Evolutionary conservation across 2,113 vertebrate genomes (phyloP).

Genomic region (Seriola quinqueradiata): DNA sequence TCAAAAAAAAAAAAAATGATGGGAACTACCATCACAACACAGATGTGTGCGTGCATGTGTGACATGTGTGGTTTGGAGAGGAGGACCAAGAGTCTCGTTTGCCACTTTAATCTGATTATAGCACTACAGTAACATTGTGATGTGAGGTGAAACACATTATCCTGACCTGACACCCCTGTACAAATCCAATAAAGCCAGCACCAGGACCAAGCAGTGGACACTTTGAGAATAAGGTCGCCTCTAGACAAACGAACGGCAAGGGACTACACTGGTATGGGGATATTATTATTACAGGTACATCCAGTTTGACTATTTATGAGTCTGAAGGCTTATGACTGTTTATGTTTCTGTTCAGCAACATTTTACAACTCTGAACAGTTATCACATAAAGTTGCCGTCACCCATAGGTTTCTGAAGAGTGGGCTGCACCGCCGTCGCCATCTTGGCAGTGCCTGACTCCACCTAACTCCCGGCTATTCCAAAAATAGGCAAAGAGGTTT

Average conservation of each 20-base stretch:
- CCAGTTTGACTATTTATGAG: background rate
- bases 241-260: background rate
- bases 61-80: background rate
- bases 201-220: background rate
- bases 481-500: no score
- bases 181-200: constrained; percentile 8
- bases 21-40: constrained; percentile 33
- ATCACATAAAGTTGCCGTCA: no score
- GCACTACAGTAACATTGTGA: background rate
- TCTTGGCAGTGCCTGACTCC: no score
- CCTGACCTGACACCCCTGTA: constrained; percentile 13
- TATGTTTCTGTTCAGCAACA: background rate
- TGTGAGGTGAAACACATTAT: constrained; percentile 19
- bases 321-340: background rate
- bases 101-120: constrained; percentile 27
- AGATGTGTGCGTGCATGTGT: background rate
- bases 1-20: constrained; percentile 51
- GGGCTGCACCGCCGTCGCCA: no score
- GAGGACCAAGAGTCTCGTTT: constrained; percentile 26
- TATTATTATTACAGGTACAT: background rate
- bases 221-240: background rate
- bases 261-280: background rate
- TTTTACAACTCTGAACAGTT: background rate
- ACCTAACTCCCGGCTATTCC: no score
- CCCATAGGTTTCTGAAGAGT: no score